phyloP scores from a whole-genome alignment of 2,797 vertebrate species.

The Gallinago solitaria region DNA sequence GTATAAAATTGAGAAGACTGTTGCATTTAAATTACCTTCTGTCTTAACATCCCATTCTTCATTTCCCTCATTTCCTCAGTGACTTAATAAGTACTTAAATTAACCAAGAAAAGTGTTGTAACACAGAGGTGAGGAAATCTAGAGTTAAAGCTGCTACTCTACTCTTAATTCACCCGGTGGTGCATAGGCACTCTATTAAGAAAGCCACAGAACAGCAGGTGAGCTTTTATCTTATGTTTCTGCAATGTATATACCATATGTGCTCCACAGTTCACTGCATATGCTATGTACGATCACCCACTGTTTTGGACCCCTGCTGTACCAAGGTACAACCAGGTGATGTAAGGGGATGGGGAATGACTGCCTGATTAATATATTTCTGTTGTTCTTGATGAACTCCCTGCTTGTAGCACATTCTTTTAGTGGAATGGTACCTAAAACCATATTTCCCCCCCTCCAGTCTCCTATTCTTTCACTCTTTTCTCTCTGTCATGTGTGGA shows the following conservation, averaged over 20 bases:
- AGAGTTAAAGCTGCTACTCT: conserved; percentile 33
- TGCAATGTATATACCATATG: conserved; percentile 58
- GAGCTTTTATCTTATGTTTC: conserved; percentile 66
- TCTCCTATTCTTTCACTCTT: not conserved
- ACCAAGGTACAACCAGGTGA: conserved; percentile 52
- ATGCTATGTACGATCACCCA: conserved; percentile 25
- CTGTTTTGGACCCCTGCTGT: conserved; percentile 58
- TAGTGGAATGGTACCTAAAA: conserved; percentile 4
- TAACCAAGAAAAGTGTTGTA: conserved; percentile 1
- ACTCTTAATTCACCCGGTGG: conserved; percentile 25
- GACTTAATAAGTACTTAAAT: conserved; percentile 40
- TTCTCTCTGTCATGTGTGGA: not conserved
- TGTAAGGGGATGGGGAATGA: conserved; percentile 56
- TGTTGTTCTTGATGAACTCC: conserved; percentile 1
- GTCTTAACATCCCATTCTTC: not conserved
- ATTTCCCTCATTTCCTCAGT: conserved; percentile 27
- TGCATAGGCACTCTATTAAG: conserved; percentile 68
- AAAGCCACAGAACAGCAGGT: conserved; percentile 67
- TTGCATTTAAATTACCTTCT: not conserved
- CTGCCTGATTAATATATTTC: conserved; percentile 61
- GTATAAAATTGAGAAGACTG: not conserved
- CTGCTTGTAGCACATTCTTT: conserved; percentile 20
- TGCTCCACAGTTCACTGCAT: conserved; percentile 57
- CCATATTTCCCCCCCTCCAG: fast-evolving
- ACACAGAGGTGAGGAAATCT: conserved; percentile 18